Conservation (phyloP, 1,140 invertebrate genomes). For the Philopotamus ludificatus region DNA sequence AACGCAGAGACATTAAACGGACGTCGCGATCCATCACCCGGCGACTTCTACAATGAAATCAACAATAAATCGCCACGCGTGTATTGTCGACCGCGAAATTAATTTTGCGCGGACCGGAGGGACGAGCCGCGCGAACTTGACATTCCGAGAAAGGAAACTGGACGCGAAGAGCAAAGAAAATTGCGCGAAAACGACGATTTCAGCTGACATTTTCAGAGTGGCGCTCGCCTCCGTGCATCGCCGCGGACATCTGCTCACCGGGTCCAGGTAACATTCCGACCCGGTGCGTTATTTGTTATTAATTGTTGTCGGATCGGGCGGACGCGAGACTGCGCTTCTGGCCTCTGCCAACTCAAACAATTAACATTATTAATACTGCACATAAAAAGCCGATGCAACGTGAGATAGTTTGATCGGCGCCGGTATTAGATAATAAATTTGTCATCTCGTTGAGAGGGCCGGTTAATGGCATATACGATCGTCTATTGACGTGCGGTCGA, state of each 20-base stretch:
- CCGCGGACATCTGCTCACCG: neutral
- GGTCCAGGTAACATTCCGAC: constrained; percentile 22
- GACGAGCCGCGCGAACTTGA: too few species aligned
- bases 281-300: constrained; percentile 18
- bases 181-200: too few species aligned
- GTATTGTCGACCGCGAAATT: neutral
- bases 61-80: neutral
- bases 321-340: neutral
- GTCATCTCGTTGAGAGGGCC: too few species aligned
- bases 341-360: neutral
- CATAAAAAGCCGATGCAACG: neutral
- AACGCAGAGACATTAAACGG: constrained; percentile 14
- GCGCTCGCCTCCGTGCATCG: constrained; percentile 1
- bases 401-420: too few species aligned
- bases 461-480: too few species aligned
- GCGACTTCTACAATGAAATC: constrained; percentile 5
- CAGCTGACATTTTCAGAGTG: too few species aligned
- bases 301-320: constrained; percentile 19
- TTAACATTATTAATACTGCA: neutral
- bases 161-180: too few species aligned
- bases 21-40: constrained; percentile 3
- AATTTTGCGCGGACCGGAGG: too few species aligned
- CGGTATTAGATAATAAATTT: too few species aligned
- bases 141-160: too few species aligned
- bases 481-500: too few species aligned